These are phyloP conservation scores for Brachirus orientalis DNA, from an alignment of 2,113 vertebrate genomes.

Conservation along the genomic window DNA sequence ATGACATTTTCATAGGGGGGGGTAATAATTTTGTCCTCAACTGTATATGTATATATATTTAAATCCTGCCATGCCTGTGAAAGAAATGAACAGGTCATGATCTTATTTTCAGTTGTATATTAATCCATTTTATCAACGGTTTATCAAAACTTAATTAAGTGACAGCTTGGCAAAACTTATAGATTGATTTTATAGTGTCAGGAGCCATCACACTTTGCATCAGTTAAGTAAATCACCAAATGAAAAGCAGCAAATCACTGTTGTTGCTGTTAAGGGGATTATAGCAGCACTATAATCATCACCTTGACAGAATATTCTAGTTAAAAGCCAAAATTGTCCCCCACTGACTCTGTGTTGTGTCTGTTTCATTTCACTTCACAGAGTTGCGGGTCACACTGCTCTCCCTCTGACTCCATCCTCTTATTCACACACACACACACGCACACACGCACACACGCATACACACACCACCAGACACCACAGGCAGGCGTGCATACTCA, in stretches of 20 bases:
- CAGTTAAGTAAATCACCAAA: slow-evolving; percentile 5
- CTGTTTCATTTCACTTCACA: slow-evolving; percentile 16
- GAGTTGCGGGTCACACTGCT: slow-evolving; percentile 15
- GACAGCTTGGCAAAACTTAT: not conserved
- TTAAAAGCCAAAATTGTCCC: not conserved
- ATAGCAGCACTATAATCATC: not conserved
- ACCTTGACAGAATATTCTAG: not conserved
- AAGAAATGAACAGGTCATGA: not conserved
- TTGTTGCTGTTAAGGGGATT: not conserved
- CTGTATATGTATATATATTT: too few relatives aligned
- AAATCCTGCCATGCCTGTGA: slow-evolving; percentile 7
- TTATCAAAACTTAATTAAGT: not conserved
- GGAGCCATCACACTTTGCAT: not conserved
- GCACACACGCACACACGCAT: too few relatives aligned
- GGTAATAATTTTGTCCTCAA: too few relatives aligned
- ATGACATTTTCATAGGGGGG: too few relatives aligned
- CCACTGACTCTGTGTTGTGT: slow-evolving; percentile 7
- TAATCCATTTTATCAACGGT: not conserved
- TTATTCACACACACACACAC: slow-evolving; percentile 26
- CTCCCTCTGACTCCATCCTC: slow-evolving; percentile 21
- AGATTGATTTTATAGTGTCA: not conserved
- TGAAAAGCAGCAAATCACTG: not conserved
- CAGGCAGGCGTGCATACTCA: slow-evolving; percentile 28
- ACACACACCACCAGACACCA: too few relatives aligned
- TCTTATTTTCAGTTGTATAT: slow-evolving; percentile 11